Evolutionary conservation across 2,888 invertebrate genomes (phyloP).

Genomic region (Spodoptera picta): DNA sequence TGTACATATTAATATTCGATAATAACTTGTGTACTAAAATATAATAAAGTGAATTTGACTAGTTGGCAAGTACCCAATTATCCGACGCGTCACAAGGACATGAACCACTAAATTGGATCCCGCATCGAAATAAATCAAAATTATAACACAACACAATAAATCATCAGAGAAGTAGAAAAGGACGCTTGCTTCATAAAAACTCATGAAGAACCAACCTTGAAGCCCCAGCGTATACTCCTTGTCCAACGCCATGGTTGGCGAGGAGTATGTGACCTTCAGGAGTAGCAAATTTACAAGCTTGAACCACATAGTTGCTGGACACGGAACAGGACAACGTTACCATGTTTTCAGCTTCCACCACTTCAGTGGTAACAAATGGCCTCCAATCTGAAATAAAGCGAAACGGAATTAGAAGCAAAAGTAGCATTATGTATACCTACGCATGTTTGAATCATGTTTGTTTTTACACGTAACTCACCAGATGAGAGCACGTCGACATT

Average conservation of each 20-base stretch:
- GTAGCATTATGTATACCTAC: no score
- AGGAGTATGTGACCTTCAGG: conserved; percentile 70
- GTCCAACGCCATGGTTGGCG: conserved; percentile 70
- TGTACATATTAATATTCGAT: no score
- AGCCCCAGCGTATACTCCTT: conserved; percentile 68
- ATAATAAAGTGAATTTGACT: no score
- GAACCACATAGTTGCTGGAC: conserved; percentile 55
- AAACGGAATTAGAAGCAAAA: neutral
- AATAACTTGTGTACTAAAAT: no score
- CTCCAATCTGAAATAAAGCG: conserved; percentile 60
- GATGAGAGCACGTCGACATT: conserved; percentile 60
- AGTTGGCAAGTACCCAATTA: no score
- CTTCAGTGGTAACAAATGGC: conserved; percentile 63
- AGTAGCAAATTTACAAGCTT: conserved; percentile 76
- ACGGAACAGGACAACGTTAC: conserved; percentile 72
- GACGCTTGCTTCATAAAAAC: neutral
- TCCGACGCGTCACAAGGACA: no score
- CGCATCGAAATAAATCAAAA: no score
- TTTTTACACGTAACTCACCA: conserved; percentile 57
- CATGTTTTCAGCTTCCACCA: conserved; percentile 57
- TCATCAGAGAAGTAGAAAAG: no score
- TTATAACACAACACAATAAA: no score
- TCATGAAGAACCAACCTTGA: conserved; percentile 59
- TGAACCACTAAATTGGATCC: no score
- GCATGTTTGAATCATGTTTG: no score